These are phyloP conservation scores for Bombyx mandarina DNA, from an alignment of 1,140 invertebrate genomes.

Conservation along the genomic window DNA sequence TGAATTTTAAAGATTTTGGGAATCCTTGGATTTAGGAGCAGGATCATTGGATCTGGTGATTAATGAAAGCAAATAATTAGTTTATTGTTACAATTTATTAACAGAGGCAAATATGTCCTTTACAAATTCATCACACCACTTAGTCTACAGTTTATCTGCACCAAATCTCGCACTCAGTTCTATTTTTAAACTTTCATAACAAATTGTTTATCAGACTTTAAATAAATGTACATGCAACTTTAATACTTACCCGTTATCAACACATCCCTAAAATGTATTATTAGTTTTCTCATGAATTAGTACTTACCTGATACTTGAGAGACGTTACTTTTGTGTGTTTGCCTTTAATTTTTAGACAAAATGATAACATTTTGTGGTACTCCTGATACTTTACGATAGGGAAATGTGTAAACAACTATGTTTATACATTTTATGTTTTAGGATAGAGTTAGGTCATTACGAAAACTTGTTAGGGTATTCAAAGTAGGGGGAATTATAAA, in stretches of 20 bases:
- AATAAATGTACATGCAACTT: neutral
- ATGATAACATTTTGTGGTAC: too few species aligned
- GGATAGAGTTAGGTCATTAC: too few species aligned
- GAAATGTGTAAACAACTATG: too few species aligned
- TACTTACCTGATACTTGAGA: too few species aligned
- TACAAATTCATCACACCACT: conserved; percentile 51
- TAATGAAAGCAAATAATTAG: conserved; percentile 41
- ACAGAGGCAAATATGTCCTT: conserved; percentile 24
- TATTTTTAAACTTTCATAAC: neutral
- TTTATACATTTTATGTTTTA: too few species aligned
- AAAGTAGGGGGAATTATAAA: too few species aligned
- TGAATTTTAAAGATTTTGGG: conserved; percentile 11
- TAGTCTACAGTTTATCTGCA: conserved; percentile 27
- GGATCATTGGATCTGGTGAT: conserved; percentile 55
- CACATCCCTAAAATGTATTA: too few species aligned
- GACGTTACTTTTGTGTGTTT: too few species aligned
- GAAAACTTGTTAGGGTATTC: too few species aligned
- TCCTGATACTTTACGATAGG: too few species aligned
- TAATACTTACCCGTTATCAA: neutral
- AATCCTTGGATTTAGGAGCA: conserved; percentile 17
- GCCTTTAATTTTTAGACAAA: too few species aligned
- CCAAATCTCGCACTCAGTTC: conserved; percentile 51
- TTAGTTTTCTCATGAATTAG: too few species aligned
- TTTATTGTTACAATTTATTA: conserved; percentile 52
- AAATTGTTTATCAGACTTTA: neutral